Percentiles rank a stretch among this genome's conserved stretches.
Evolutionary conservation across 2,113 vertebrate species (phyloP).

Genomic region (Grallaria varia): DNA sequence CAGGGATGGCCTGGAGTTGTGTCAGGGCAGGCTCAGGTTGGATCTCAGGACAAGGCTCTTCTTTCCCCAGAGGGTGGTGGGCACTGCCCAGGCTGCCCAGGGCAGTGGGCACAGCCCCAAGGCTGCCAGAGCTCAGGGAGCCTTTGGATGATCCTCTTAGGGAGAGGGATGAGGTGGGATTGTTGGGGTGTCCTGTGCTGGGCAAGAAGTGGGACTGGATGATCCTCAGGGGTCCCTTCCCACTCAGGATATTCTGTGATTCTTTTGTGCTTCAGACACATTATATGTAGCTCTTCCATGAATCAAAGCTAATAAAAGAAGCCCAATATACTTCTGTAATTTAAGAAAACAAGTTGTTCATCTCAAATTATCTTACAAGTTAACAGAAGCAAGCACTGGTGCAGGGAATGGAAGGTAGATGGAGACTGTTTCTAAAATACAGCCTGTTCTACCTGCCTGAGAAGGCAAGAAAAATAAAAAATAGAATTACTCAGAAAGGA

Average conservation of each 20-base stretch:
- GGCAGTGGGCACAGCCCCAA: not conserved
- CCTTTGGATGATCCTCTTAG: not conserved
- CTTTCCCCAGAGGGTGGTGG: not conserved
- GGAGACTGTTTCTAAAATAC: not conserved
- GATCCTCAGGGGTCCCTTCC: not conserved
- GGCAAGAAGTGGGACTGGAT: fast-evolving
- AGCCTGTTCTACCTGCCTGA: not conserved
- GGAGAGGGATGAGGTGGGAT: too few relatives aligned
- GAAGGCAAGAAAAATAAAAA: not conserved
- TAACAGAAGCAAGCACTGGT: not conserved
- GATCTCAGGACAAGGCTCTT: not conserved
- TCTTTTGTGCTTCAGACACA: not conserved
- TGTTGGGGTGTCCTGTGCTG: fast-evolving
- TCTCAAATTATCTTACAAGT: not conserved
- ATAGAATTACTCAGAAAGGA: not conserved
- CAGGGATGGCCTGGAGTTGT: not conserved
- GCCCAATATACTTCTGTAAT: not conserved
- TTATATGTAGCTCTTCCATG: not conserved
- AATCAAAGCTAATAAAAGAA: not conserved
- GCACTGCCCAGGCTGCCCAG: not conserved
- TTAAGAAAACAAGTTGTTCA: not conserved
- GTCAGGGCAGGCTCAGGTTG: not conserved
- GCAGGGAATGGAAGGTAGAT: not conserved
- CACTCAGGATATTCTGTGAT: not conserved
- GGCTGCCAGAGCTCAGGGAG: not conserved